Base-by-base conservation (phyloP, 2,888 invertebrate genomes). In the Polietes domitor region DNA sequence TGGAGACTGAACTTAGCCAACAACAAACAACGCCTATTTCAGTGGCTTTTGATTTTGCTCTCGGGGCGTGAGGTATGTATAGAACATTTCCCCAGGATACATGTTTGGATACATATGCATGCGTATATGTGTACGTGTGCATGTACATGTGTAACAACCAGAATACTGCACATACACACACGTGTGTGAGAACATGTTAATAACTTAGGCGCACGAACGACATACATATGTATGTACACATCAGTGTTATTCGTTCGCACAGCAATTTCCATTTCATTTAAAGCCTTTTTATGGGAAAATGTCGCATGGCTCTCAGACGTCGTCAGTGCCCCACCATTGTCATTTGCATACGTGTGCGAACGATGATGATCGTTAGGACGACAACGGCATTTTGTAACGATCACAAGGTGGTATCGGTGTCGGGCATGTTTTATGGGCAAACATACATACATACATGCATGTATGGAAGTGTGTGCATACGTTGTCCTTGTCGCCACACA, bases 231-330 rank as follows among this genome's bases (percentile, higher is more conserved):
- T 17, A 9, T 24, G 24, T n/a, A n/a, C n/a, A n/a, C n/a, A n/a
- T n/a, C n/a, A 21, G 63, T n/a, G 7, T 21, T 55, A 24, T 12
- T 0, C 24, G 37, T 63, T 32, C 19, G 6, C 9, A 12, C 32
- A 1, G 15, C 63, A 32, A 65, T 65, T 65, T 65, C 37, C 65
- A 65, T 65, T 65, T 65, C 65, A 65, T 37, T 65, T 65, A 65
- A 17, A 41, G 2, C 6, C 37, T 12, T 65, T 58, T 65, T 41
- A 65, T 65, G 65, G 65, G 65, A 65, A 65, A 65, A 65, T 65
- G 26, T 58, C 58, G 12, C 26, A 24, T 58, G 58, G 24, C 58
- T 26, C 26, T 58, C 58, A 58, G 58, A 26, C 12, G 21, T 65
- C 12, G 21, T 65, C 37, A 1, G 12, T 17, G 21, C 65, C 24